phyloP scores from a whole-genome alignment of 2,113 vertebrate genomes.

The Campylomormyrus tamandua region DNA sequence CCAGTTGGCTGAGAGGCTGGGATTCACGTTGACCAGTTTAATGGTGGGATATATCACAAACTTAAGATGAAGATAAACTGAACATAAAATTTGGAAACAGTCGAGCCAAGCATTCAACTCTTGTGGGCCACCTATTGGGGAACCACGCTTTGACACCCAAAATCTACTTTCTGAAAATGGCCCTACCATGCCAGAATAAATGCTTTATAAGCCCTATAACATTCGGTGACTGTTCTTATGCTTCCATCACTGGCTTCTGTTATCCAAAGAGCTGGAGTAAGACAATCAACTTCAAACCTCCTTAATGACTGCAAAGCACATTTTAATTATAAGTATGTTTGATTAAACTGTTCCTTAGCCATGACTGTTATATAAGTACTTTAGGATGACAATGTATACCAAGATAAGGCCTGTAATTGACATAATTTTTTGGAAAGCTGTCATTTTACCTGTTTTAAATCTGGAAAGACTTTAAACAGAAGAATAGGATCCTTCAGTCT shows the following conservation, averaged over 20 bases:
- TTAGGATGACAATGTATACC: not conserved
- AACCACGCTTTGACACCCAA: not conserved
- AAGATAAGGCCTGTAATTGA: not conserved
- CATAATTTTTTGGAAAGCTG: not conserved
- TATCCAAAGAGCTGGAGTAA: not conserved
- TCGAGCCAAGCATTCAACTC: not conserved
- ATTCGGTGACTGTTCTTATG: not conserved
- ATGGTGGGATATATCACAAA: not conserved
- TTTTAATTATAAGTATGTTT: slow-evolving; percentile 11
- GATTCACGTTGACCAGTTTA: not conserved
- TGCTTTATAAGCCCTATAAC: not conserved
- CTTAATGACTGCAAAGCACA: slow-evolving; percentile 3
- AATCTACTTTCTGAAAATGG: not conserved
- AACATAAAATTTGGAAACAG: not conserved
- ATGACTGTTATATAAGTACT: not conserved
- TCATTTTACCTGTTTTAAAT: not conserved
- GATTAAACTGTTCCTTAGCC: slow-evolving; percentile 7
- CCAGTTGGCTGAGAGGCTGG: not conserved
- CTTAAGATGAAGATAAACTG: not conserved
- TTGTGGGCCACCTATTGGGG: not conserved
- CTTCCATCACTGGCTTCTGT: not conserved
- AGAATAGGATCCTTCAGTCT: not conserved
- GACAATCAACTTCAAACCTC: not conserved
- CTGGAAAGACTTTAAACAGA: not conserved
- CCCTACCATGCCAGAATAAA: not conserved